Percentiles rank a stretch among this genome's conserved stretches.
Conservation (phyloP, 2,888 invertebrate genomes). For the Xestia rhomboidea region DNA sequence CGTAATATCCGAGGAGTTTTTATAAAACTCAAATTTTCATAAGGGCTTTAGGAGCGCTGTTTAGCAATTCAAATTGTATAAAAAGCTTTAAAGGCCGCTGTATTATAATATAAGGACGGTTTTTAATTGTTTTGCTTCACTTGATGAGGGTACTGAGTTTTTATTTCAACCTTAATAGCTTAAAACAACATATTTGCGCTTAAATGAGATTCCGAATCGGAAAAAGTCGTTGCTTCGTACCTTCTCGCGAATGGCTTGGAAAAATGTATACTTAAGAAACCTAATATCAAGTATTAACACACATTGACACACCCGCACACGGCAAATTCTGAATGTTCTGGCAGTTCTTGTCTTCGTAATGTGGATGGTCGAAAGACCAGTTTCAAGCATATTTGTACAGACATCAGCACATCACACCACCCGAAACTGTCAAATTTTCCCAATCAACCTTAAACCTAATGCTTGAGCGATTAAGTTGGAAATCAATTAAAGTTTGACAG, state of each 20-base stretch:
- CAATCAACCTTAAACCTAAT: too few relatives aligned
- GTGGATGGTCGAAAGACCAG: background rate
- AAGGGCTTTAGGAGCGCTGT: constrained; percentile 66
- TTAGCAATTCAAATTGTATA: constrained; percentile 77
- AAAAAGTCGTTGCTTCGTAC: background rate
- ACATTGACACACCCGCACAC: too few relatives aligned
- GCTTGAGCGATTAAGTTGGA: too few relatives aligned
- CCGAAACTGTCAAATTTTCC: too few relatives aligned
- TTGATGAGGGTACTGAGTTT: constrained; percentile 43
- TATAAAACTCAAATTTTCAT: constrained; percentile 69
- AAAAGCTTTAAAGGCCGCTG: constrained; percentile 66
- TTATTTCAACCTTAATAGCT: constrained; percentile 36
- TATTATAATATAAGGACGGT: constrained; percentile 68
- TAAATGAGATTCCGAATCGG: constrained; percentile 39
- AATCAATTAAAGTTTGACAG: too few relatives aligned
- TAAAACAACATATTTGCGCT: constrained; percentile 10
- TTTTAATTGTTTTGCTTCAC: constrained; percentile 69
- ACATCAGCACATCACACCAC: too few relatives aligned
- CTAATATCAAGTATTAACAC: background rate
- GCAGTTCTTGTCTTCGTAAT: background rate
- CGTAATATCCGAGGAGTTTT: constrained; percentile 67
- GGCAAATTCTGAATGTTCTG: background rate
- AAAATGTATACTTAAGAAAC: background rate
- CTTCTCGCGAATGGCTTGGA: background rate
- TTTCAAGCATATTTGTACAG: background rate